phyloP scores from a whole-genome alignment of 2,888 invertebrate genomes.

The Monoplex corrugatus region DNA sequence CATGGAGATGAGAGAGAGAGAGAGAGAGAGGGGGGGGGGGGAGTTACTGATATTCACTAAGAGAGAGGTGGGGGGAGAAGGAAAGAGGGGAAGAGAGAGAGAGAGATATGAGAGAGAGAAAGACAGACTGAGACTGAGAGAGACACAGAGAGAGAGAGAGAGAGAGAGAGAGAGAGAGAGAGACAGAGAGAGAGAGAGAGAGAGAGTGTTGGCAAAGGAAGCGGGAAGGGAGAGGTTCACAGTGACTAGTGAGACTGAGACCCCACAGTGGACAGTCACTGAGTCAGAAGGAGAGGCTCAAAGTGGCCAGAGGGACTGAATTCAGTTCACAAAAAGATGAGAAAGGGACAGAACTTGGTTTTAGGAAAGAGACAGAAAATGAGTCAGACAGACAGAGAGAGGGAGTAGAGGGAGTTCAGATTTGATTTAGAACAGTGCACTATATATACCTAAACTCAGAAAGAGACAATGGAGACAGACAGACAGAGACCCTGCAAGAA shows the following conservation, averaged over 20 bases:
- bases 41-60: too few species aligned
- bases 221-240: not conserved
- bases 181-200: conserved; percentile 23
- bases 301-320: not conserved
- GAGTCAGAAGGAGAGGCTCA: not conserved
- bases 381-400: not conserved
- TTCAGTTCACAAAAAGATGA: not conserved
- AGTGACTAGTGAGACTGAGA: too few species aligned
- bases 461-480: not conserved
- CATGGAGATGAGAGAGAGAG: conserved; percentile 10
- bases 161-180: not conserved
- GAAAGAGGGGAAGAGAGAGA: not conserved
- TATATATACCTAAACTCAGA: not conserved
- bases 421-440: too few species aligned
- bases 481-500: not conserved
- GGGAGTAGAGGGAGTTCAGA: too few species aligned
- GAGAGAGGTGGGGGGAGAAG: too few species aligned
- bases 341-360: too few species aligned
- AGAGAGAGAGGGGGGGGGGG: not conserved
- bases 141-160: not conserved
- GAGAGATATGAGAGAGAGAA: not conserved
- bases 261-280: too few species aligned
- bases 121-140: not conserved
- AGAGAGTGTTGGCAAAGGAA: not conserved
- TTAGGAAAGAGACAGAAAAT: not conserved